A percentile compares a stretch with the other conserved stretches of the same genome.
Evolutionary conservation across 2,888 invertebrate species (phyloP).

Genomic region (Mythimna impura): DNA sequence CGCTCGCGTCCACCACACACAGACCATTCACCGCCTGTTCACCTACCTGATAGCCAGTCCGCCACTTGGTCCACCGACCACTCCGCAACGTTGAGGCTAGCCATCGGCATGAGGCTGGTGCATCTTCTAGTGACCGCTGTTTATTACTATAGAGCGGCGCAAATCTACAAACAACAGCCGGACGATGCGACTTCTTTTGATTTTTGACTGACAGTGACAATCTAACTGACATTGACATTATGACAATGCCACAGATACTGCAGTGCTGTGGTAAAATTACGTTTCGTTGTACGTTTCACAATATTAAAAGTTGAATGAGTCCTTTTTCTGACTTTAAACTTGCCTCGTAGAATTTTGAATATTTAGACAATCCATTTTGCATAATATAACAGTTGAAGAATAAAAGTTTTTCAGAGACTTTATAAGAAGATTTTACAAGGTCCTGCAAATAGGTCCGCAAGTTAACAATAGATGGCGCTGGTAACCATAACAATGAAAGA

Average conservation of each 20-base stretch:
- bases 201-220: slow-evolving; percentile 19
- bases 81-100: slow-evolving; percentile 92
- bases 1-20: slow-evolving; percentile 89
- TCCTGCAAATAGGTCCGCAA: background rate
- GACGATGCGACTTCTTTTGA: slow-evolving; percentile 52
- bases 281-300: slow-evolving; percentile 16
- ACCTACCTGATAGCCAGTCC: slow-evolving; percentile 96
- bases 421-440: background rate
- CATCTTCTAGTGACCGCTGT: slow-evolving; percentile 72
- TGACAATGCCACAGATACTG: slow-evolving; percentile 19
- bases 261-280: background rate
- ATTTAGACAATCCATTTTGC: background rate
- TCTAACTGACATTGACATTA: slow-evolving; percentile 31
- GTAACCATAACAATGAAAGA: background rate
- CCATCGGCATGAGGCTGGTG: slow-evolving; percentile 73
- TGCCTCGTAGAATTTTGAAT: background rate
- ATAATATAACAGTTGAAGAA: background rate
- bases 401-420: background rate
- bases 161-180: slow-evolving; percentile 59
- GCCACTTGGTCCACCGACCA: slow-evolving; percentile 97
- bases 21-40: slow-evolving; percentile 94
- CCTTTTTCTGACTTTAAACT: background rate
- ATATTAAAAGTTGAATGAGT: background rate
- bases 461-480: slow-evolving; percentile 27
- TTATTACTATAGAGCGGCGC: slow-evolving; percentile 61